A percentile compares a stretch with the other conserved stretches of the same genome.
Conservation (phyloP, 2,797 vertebrate species). For the Silurus aristotelis region DNA sequence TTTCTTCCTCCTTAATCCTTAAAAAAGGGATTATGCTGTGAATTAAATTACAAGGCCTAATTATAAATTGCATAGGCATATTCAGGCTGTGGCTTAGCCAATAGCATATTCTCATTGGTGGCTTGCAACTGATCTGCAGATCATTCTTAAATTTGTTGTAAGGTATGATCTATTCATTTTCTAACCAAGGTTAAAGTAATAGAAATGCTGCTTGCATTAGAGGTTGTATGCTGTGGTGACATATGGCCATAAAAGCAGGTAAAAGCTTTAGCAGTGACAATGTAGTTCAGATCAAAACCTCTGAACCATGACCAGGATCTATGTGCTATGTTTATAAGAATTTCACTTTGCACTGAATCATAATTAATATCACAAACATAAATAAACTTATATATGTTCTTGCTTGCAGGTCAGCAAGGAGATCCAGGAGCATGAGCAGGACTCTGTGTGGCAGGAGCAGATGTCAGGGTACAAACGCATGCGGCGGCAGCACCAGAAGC, state of each 20-base stretch:
- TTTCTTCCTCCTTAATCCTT: not conserved
- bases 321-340: conserved; percentile 12
- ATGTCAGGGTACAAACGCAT: conserved; percentile 99
- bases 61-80: not conserved
- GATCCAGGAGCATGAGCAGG: conserved; percentile 99
- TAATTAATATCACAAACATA: too few species aligned
- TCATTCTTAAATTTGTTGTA: not conserved
- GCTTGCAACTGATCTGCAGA: not conserved
- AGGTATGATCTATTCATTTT: not conserved
- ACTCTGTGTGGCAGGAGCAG: conserved; percentile 98
- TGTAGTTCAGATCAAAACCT: not conserved
- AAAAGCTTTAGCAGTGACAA: conserved; percentile 2
- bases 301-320: conserved; percentile 2
- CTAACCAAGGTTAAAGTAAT: conserved; percentile 17
- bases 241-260: not conserved
- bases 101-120: not conserved
- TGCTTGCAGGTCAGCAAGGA: conserved; percentile 66
- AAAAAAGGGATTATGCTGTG: not conserved
- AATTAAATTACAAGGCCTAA: not conserved
- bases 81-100: conserved; percentile 3
- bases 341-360: not conserved
- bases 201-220: not conserved
- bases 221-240: not conserved
- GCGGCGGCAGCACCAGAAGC: conserved; percentile 99
- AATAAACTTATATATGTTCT: not conserved